phyloP scores from a whole-genome alignment of 2,113 vertebrate species.

The Genyomyrus donnyi region DNA sequence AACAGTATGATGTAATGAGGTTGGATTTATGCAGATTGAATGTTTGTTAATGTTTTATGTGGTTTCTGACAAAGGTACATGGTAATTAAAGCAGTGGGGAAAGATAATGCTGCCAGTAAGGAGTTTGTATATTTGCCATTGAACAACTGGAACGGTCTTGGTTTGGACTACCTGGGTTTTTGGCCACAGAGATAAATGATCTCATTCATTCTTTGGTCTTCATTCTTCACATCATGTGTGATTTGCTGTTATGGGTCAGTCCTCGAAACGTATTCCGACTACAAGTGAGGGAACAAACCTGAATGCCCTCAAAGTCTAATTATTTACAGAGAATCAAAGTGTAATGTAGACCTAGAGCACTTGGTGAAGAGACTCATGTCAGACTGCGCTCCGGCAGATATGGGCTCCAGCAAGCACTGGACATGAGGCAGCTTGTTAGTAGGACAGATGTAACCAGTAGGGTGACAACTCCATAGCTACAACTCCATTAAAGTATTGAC shows the following conservation, averaged over 20 bases:
- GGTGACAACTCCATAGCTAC: background rate
- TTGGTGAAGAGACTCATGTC: background rate
- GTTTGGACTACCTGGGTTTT: conserved; percentile 36
- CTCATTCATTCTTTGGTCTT: conserved; percentile 42
- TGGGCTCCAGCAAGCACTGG: background rate
- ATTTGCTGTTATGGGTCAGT: conserved; percentile 33
- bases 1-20: conserved; percentile 1
- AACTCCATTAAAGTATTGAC: too few species aligned
- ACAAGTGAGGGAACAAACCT: background rate
- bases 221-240: conserved; percentile 27
- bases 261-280: background rate
- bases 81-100: conserved; percentile 17
- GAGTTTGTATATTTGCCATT: conserved; percentile 15
- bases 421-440: background rate
- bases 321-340: conserved; percentile 16
- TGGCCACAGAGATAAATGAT: conserved; percentile 45
- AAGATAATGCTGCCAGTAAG: conserved; percentile 17
- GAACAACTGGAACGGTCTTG: conserved; percentile 29
- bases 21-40: background rate
- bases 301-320: background rate
- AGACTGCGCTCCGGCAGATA: background rate
- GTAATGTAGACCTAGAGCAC: background rate
- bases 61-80: background rate
- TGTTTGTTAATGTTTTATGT: background rate
- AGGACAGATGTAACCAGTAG: background rate